Base-by-base conservation (phyloP, 2,888 invertebrate genomes). In the Epinotia nisella region DNA sequence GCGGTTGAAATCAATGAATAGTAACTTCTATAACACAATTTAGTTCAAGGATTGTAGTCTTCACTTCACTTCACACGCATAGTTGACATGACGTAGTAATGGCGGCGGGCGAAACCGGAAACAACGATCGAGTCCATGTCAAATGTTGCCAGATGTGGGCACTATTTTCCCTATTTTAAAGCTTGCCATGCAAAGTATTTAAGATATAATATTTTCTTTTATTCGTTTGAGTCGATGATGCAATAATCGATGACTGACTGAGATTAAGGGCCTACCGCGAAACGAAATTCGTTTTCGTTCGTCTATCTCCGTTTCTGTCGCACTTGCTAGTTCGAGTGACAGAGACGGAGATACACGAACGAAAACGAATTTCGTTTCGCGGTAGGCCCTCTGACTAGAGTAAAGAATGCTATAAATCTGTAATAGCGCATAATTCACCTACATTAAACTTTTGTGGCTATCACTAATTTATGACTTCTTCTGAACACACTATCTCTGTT, bases 1-100 rank as follows among this genome's bases (percentile, higher is more conserved):
- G 68, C 71, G 72, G 21, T 76, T 78, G 79, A 80, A 80, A 79
- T 80, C 81, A 83, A 77, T 78, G 79, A 79, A 78, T 78, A 24
- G 9, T 62, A 35, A 35, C 35, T 35, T 35, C 35, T 35, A 35
- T 35, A 35, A 9, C 35, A 69, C 62, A 53, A 58, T 41, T 58
- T 56, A 71, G 17, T 58, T 29, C 1, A 35, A 49, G 17, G 39
- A 29, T 64, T 59, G 29, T 21, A 35, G n/a, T 45, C 59, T n/a
- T 24, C 56, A 13, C 70, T 39, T 21, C 41, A 64, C 53, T 53
- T 59, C 24, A 58, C 62, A 69, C 45, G 61, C 61, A 67, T 17
- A 59, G 62, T 58, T 68, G 58, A 68, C 68, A 73, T 73, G 72
- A 73, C 72, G 68, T 73, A 68, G 64, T 53, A 73, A 73, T 73